phyloP scores from a whole-genome alignment of 2,888 invertebrate species.

The Dynastes tityus region DNA sequence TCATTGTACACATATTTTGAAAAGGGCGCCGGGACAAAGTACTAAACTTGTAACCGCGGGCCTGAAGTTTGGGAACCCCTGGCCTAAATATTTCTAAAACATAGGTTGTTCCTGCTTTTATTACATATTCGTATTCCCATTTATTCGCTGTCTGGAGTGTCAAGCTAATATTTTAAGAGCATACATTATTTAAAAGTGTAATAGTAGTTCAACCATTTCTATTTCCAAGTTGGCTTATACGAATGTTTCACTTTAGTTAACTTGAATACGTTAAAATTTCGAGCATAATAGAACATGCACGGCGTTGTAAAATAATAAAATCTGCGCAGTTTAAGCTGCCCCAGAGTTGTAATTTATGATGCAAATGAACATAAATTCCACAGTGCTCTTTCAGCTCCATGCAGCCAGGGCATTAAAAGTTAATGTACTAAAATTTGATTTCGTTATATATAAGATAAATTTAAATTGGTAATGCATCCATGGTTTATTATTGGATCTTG shows the following conservation, averaged over 20 bases:
- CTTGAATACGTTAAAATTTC: conserved; percentile 7
- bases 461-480: conserved; percentile 21
- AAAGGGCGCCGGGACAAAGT: no score
- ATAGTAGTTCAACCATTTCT: no score
- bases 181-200: no score
- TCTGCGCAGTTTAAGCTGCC: conserved; percentile 22
- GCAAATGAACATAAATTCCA: conserved; percentile 43
- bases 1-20: no score
- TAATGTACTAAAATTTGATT: conserved; percentile 43
- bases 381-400: conserved; percentile 5
- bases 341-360: conserved; percentile 36
- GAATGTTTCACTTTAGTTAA: neutral
- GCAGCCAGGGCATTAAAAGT: conserved; percentile 31
- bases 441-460: conserved; percentile 30
- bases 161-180: no score
- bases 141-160: no score
- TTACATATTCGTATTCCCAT: no score
- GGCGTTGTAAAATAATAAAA: conserved; percentile 29
- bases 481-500: neutral
- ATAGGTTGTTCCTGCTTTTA: no score
- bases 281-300: conserved; percentile 2
- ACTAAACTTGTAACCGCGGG: no score
- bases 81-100: no score
- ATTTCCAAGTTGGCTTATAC: neutral
- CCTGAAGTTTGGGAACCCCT: no score